Percentiles rank a stretch among this genome's conserved stretches.
These are phyloP conservation scores for Axinella damicornis DNA, from an alignment of 37 sponge, comb jelly and placozoan species.

Conservation along the genomic window DNA sequence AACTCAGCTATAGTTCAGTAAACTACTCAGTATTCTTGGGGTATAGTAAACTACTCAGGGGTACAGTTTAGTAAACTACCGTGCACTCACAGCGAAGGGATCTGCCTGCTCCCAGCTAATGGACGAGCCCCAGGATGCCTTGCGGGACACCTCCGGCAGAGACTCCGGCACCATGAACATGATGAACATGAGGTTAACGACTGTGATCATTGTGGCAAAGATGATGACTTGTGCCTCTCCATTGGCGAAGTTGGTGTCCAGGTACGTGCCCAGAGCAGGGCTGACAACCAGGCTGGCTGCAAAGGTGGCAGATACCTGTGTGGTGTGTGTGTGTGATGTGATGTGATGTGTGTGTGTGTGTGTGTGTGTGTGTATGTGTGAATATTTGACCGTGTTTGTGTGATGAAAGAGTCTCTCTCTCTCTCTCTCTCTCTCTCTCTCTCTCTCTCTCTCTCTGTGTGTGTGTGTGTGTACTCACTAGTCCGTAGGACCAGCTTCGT, in stretches of 20 bases:
- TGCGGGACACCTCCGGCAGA: conserved; percentile 56
- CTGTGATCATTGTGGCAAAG: conserved; percentile 77
- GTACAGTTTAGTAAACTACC: no score
- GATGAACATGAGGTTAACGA: conserved; percentile 87
- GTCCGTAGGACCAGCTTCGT: conserved; percentile 85
- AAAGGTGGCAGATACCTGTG: conserved; percentile 88
- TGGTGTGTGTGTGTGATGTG: neutral
- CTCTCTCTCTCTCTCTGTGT: no score
- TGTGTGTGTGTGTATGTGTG: neutral
- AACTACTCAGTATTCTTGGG: no score
- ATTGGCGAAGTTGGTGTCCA: conserved; percentile 2
- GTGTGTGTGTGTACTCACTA: conserved; percentile 52
- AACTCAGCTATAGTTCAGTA: no score
- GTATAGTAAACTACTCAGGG: no score
- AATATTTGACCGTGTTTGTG: neutral
- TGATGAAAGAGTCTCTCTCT: no score
- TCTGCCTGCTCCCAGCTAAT: conserved; percentile 94
- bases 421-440: no score
- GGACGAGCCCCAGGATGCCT: conserved; percentile 74
- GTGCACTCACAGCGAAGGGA: conserved; percentile 88
- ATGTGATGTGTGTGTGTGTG: neutral
- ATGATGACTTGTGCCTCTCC: conserved; percentile 79
- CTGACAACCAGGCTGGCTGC: conserved; percentile 94
- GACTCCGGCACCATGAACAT: conserved; percentile 88
- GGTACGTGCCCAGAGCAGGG: conserved; percentile 82